A percentile compares a stretch with the other conserved stretches of the same genome.
Evolutionary conservation across 2,113 vertebrate genomes (phyloP).

Genomic region (Sebastes fasciatus): DNA sequence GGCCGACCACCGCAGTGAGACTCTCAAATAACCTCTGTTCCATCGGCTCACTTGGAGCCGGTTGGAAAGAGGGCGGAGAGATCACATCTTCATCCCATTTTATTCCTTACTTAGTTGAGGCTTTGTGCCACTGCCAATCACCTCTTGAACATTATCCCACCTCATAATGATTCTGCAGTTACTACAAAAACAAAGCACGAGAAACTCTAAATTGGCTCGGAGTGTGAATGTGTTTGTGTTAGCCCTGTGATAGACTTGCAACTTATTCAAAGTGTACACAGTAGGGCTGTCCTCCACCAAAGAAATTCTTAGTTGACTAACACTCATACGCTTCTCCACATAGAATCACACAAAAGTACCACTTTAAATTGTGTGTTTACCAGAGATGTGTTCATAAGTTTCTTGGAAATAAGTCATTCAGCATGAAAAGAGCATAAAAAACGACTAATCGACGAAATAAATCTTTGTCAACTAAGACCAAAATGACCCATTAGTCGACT

Average conservation of each 20-base stretch:
- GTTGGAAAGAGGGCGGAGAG: constrained; percentile 34
- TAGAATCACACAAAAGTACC: too few relatives aligned
- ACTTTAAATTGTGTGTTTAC: too few relatives aligned
- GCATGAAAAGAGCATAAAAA: too few relatives aligned
- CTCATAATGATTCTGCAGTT: constrained; percentile 34
- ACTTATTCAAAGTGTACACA: not conserved
- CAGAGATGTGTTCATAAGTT: too few relatives aligned
- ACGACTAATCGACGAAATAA: too few relatives aligned
- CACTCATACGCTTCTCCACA: too few relatives aligned
- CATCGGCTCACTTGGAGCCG: constrained; percentile 41
- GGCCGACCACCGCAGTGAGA: constrained; percentile 59
- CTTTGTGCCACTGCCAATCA: constrained; percentile 24
- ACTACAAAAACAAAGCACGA: constrained; percentile 15
- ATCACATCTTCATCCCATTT: constrained; percentile 53
- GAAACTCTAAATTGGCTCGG: constrained; percentile 12
- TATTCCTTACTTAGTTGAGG: constrained; percentile 16
- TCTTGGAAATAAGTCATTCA: too few relatives aligned
- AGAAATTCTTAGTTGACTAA: too few relatives aligned
- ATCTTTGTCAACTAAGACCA: too few relatives aligned
- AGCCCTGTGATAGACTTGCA: not conserved
- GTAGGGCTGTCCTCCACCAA: too few relatives aligned
- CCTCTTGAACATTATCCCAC: constrained; percentile 17
- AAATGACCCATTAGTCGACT: too few relatives aligned
- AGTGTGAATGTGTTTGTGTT: constrained; percentile 10
- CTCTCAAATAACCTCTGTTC: constrained; percentile 70